phyloP scores from a whole-genome alignment of 2,888 invertebrate genomes.

The Apamea epomidion region DNA sequence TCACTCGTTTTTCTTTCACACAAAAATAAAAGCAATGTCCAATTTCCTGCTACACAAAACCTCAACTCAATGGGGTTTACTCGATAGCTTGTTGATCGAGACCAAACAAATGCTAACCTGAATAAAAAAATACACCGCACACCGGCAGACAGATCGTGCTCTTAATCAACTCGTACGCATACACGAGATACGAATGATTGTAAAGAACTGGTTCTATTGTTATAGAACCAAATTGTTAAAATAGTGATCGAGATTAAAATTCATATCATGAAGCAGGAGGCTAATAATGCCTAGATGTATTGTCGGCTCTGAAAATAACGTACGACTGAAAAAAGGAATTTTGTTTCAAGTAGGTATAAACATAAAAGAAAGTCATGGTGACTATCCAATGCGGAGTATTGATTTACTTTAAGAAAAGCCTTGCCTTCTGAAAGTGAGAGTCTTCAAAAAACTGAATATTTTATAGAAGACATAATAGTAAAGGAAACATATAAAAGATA shows the following conservation, averaged over 20 bases:
- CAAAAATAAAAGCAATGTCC: constrained; percentile 36
- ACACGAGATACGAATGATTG: constrained; percentile 26
- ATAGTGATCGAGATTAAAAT: constrained; percentile 11
- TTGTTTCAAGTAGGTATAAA: not conserved
- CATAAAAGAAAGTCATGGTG: too few species aligned
- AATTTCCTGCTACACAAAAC: constrained; percentile 50
- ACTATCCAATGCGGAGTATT: not conserved
- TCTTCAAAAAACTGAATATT: constrained; percentile 1
- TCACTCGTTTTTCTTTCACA: constrained; percentile 23
- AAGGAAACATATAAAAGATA: not conserved
- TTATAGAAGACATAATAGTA: not conserved
- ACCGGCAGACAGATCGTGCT: constrained; percentile 27
- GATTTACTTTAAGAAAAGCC: not conserved
- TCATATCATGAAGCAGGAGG: not conserved
- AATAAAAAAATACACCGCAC: constrained; percentile 46
- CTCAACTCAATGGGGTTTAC: constrained; percentile 43
- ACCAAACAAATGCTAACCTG: constrained; percentile 51
- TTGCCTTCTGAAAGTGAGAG: not conserved
- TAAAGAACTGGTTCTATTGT: constrained; percentile 32
- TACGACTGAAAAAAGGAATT: not conserved
- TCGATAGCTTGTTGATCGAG: constrained; percentile 59
- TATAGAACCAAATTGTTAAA: constrained; percentile 13
- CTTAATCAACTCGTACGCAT: constrained; percentile 56
- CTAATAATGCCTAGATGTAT: not conserved
- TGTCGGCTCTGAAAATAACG: not conserved